Evolutionary conservation across 1,140 invertebrate genomes (phyloP).

Genomic region (Drosophila cardini): DNA sequence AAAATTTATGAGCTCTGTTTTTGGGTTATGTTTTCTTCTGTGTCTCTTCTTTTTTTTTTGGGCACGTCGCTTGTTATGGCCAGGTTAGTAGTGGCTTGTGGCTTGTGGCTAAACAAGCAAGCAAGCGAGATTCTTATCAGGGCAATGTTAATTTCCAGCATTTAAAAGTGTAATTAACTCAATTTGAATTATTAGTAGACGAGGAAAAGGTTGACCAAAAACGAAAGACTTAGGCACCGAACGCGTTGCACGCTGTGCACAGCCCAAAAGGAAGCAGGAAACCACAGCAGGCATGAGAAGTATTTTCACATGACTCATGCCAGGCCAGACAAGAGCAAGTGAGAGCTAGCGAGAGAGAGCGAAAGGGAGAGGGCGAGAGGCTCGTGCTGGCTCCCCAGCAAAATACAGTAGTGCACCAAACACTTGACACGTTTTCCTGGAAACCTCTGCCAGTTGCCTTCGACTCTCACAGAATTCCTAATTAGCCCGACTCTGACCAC

Average conservation of each 20-base stretch:
- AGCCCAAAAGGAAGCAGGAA: constrained; percentile 75
- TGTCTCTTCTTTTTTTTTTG: constrained; percentile 2
- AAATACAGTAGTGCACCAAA: constrained; percentile 10
- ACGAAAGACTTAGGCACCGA: constrained; percentile 79
- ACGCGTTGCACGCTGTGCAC: constrained; percentile 35
- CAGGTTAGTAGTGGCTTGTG: constrained; percentile 53
- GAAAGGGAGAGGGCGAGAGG: constrained; percentile 4
- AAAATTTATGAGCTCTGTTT: constrained; percentile 64
- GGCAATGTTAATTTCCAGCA: constrained; percentile 75
- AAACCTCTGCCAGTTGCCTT: constrained; percentile 43
- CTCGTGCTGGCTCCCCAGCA: constrained; percentile 61
- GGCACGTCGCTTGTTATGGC: constrained; percentile 64
- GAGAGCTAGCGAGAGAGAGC: no score
- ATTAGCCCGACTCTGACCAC: constrained; percentile 43
- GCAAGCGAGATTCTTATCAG: constrained; percentile 66
- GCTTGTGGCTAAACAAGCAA: constrained; percentile 64
- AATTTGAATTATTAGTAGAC: constrained; percentile 73
- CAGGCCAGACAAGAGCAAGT: not conserved
- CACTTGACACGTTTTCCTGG: constrained; percentile 66
- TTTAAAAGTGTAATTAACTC: constrained; percentile 82
- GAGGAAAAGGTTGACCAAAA: constrained; percentile 24
- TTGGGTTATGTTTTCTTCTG: not conserved
- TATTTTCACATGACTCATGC: constrained; percentile 67
- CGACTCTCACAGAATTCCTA: constrained; percentile 71
- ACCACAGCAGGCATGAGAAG: constrained; percentile 60